Evolutionary conservation across 2,888 invertebrate genomes (phyloP), one percentile per base, ranked within the genome.

Genomic region (Heliothis peltigera): DNA sequence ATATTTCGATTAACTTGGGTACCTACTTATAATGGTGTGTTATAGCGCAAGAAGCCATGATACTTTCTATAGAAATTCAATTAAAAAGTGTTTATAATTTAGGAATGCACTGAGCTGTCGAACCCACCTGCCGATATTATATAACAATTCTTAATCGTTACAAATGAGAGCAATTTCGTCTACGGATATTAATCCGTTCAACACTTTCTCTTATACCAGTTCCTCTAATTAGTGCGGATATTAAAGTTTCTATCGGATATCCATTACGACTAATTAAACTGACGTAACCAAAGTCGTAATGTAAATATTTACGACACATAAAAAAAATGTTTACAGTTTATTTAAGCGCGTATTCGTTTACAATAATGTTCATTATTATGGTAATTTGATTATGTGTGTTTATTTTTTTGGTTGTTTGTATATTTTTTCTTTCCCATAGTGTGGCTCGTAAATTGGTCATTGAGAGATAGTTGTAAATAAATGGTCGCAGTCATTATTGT

Each of bases 391-490:
- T 71, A 70, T 63, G 71, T 76, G 70, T 61, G 49, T 69, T 53
- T 69, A 56, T 67, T 66, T 74, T 69, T 57, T 52, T 17, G 22
- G 39, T 10, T 59, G 68, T 61, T 48, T 42, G 18, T 42, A 19
- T 70, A 60, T 67, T 64, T 75, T 69, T 70, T 49, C 28, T 63
- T 70, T 64, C 61, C 56, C 54, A 70, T 78, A 75, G 74, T 75
- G 56, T 60, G 49, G 59, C 54, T 80, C 75, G 68, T 81, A 76
- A 80, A 82, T 76, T 75, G 68, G 18, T 60, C 68, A 71, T 76
- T 80, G 52, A 57, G 66, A 79, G 74, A 79, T 74, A 79, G 81
- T 81, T 81, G 73, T 77, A 75, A 69, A 74, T 75, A 76, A 81
- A 80, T 71, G 69, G 63, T 75, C 63, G 64, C 70, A 53, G 68